Evolutionary conservation across 2,888 invertebrate species (phyloP).

Genomic region (Zygaena filipendulae): DNA sequence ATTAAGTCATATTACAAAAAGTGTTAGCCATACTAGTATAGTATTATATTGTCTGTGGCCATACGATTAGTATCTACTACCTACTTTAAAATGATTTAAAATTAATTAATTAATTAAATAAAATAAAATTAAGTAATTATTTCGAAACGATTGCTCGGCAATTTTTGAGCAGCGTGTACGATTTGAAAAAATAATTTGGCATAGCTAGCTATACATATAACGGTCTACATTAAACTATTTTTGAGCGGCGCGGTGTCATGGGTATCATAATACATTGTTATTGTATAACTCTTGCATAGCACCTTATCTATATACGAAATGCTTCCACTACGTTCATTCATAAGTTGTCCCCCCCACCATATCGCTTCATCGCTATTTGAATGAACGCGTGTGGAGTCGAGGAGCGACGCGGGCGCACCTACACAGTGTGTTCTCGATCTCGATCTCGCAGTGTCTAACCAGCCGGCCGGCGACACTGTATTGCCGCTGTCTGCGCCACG

Average conservation of each 20-base stretch:
- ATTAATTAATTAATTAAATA: too few relatives aligned
- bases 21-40: too few relatives aligned
- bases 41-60: too few relatives aligned
- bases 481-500: slow-evolving; percentile 30
- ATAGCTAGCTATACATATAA: too few relatives aligned
- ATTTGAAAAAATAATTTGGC: too few relatives aligned
- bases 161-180: too few relatives aligned
- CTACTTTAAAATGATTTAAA: too few relatives aligned
- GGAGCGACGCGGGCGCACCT: slow-evolving; percentile 42
- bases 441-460: slow-evolving; percentile 37
- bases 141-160: too few relatives aligned
- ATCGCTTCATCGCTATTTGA: slow-evolving; percentile 31
- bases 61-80: too few relatives aligned
- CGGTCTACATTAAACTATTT: too few relatives aligned
- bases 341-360: slow-evolving; percentile 47
- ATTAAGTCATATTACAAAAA: too few relatives aligned
- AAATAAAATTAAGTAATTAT: too few relatives aligned
- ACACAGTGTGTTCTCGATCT: slow-evolving; percentile 22
- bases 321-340: slow-evolving; percentile 65
- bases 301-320: slow-evolving; percentile 49
- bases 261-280: slow-evolving; percentile 31
- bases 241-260: slow-evolving; percentile 2
- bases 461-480: slow-evolving; percentile 34
- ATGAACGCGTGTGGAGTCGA: slow-evolving; percentile 47
- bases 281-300: slow-evolving; percentile 43